These are phyloP conservation scores for Antheraea yamamai DNA, from an alignment of 2,888 invertebrate species.

Conservation along the genomic window DNA sequence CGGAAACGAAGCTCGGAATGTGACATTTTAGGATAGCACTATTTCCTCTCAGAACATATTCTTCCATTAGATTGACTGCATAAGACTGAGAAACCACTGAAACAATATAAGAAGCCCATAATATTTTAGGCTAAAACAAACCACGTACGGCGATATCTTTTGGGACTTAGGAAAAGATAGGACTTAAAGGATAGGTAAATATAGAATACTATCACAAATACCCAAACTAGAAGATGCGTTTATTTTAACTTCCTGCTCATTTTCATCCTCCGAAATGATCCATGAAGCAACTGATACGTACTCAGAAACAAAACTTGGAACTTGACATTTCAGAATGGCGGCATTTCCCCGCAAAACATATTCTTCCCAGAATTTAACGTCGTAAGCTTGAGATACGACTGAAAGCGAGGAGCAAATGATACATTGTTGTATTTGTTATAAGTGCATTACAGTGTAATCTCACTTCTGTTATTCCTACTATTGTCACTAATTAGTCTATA, in stretches of 20 bases:
- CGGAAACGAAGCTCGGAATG: conserved; percentile 96
- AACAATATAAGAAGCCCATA: conserved; percentile 62
- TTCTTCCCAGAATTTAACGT: conserved; percentile 95
- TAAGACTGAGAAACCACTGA: conserved; percentile 95
- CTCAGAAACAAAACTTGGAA: conserved; percentile 96
- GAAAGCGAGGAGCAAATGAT: conserved; percentile 60
- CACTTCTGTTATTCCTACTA: background rate
- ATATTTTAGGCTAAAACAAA: background rate
- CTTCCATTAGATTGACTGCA: conserved; percentile 95
- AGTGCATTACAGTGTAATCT: background rate
- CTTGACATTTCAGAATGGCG: conserved; percentile 95
- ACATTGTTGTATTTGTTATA: background rate
- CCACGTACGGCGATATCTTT: background rate
- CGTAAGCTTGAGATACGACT: conserved; percentile 95
- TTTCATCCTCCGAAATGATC: conserved; percentile 88
- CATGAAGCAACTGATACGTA: conserved; percentile 93
- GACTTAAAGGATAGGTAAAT: conserved; percentile 10
- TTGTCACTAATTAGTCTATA: background rate
- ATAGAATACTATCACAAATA: conserved; percentile 35
- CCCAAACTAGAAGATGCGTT: conserved; percentile 64
- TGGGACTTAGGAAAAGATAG: conserved; percentile 4
- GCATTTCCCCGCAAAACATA: conserved; percentile 95
- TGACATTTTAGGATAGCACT: conserved; percentile 96
- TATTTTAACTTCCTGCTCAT: conserved; percentile 68
- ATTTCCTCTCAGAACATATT: conserved; percentile 94